These are phyloP conservation scores for Melanotaenia parkinsoni DNA, from an alignment of 2,797 vertebrate species.

Conservation along the genomic window DNA sequence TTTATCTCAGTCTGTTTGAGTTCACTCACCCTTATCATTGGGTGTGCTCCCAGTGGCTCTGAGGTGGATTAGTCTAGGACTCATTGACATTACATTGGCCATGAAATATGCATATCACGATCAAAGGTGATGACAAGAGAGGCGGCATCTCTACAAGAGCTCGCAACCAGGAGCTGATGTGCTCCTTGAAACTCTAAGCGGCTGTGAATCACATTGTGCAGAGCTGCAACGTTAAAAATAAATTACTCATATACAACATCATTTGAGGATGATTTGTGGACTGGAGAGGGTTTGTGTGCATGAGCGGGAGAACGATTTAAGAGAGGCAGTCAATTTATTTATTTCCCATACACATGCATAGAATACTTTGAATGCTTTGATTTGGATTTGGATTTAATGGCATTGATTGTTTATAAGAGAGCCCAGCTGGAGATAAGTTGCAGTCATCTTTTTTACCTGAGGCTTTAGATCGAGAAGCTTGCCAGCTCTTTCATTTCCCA, in stretches of 20 bases:
- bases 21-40: slow-evolving; percentile 78
- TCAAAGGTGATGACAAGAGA: slow-evolving; percentile 77
- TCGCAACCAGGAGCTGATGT: slow-evolving; percentile 60
- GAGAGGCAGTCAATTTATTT: neutral
- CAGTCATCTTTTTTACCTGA: slow-evolving; percentile 56
- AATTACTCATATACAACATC: slow-evolving; percentile 21
- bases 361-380: slow-evolving; percentile 34
- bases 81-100: slow-evolving; percentile 82
- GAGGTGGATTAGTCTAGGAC: slow-evolving; percentile 79
- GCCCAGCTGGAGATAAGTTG: slow-evolving; percentile 50
- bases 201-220: slow-evolving; percentile 13
- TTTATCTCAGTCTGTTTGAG: slow-evolving; percentile 80
- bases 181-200: slow-evolving; percentile 52
- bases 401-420: slow-evolving; percentile 57
- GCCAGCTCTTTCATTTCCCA: slow-evolving; percentile 64
- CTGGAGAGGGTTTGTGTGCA: neutral
- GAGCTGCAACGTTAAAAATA: slow-evolving; percentile 32
- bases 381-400: slow-evolving; percentile 50
- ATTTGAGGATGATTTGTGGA: slow-evolving; percentile 25
- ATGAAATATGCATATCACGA: slow-evolving; percentile 84
- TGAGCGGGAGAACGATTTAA: neutral
- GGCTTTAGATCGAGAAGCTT: slow-evolving; percentile 48
- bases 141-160: slow-evolving; percentile 66
- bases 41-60: slow-evolving; percentile 68
- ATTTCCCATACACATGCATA: slow-evolving; percentile 11